Conservation (phyloP, 2,797 vertebrate species). For the Sebastes cheni region DNA sequence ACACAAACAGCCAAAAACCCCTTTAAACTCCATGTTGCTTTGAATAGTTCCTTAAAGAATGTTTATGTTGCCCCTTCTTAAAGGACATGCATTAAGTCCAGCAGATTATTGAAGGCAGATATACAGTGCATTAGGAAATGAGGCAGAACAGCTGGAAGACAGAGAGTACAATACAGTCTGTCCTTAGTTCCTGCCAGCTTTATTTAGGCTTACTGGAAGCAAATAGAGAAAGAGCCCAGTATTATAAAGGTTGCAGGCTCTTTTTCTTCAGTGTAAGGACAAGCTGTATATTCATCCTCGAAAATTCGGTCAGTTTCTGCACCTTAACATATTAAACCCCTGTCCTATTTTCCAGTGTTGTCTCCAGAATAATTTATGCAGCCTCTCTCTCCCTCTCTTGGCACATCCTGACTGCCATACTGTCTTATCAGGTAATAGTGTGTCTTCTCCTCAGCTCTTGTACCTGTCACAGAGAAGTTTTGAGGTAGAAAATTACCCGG, state of each 20-base stretch:
- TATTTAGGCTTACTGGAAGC: background rate
- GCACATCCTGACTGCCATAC: background rate
- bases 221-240: background rate
- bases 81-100: constrained; percentile 9
- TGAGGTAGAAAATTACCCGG: background rate
- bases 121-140: constrained; percentile 1
- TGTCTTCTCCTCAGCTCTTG: background rate
- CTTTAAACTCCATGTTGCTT: constrained; percentile 9
- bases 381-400: background rate
- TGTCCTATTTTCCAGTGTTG: background rate
- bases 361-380: background rate
- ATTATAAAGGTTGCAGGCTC: background rate
- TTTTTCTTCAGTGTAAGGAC: background rate
- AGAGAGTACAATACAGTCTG: background rate
- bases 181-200: background rate
- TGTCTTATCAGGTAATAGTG: background rate
- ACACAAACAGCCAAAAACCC: constrained; percentile 17
- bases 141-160: constrained; percentile 28
- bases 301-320: no score
- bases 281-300: background rate
- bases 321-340: fast-evolving
- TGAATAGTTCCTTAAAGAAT: constrained; percentile 26
- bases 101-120: background rate
- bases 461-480: background rate
- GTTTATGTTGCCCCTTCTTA: constrained; percentile 23